Evolutionary conservation across 2,113 vertebrate genomes (phyloP).

Genomic region (cat (Felis catus)): F.catus_Fca126_mat1.0 CM031428.1:4138501-4139000

Average conservation of each 20-base stretch:
- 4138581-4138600: neutral
- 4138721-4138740: neutral
- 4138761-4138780: neutral
- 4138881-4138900: neutral
- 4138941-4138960: neutral
- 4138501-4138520: accelerated
- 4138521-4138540: neutral
- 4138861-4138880: neutral
- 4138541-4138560: neutral
- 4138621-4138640: neutral
- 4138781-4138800: neutral
- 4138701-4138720: neutral
- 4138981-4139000: neutral
- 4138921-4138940: neutral
- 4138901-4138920: neutral
- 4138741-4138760: neutral
- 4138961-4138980: neutral
- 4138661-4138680: neutral
- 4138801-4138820: neutral
- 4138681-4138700: neutral
- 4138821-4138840: neutral
- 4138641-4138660: neutral
- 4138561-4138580: neutral
- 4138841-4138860: neutral
- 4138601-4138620: neutral